These are phyloP conservation scores for Podarcis raffonei DNA, from an alignment of 2,113 vertebrate genomes.

Conservation along the genomic window DNA sequence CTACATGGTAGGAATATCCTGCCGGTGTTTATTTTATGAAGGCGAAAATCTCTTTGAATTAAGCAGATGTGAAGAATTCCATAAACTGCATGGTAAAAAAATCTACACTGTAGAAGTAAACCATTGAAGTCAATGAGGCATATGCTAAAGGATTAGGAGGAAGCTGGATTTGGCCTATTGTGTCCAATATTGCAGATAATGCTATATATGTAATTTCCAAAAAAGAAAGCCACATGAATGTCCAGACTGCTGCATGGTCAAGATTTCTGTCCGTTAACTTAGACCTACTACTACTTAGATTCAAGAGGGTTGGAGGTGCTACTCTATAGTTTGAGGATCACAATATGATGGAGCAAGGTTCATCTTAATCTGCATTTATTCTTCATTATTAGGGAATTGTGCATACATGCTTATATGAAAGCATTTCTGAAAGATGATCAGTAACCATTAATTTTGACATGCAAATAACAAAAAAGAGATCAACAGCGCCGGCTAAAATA, in stretches of 20 bases:
- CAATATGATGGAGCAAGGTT: neutral
- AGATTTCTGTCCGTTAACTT: neutral
- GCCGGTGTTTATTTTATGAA: neutral
- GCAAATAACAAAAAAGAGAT: conserved; percentile 26
- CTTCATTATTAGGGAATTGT: neutral
- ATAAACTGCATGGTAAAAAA: neutral
- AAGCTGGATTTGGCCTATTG: conserved; percentile 40
- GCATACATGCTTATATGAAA: neutral
- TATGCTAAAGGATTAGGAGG: conserved; percentile 28
- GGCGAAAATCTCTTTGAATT: conserved; percentile 9
- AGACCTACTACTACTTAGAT: neutral
- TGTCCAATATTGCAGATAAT: conserved; percentile 15
- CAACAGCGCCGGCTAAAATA: neutral
- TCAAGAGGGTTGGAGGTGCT: neutral
- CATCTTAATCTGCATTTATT: neutral
- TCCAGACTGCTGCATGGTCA: conserved; percentile 32
- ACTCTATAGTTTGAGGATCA: neutral
- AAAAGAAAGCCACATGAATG: neutral
- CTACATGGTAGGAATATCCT: conserved; percentile 46
- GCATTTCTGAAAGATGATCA: neutral
- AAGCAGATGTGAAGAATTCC: neutral
- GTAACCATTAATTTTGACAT: neutral
- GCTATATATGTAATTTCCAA: conserved; percentile 46
- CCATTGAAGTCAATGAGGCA: conserved; percentile 11
- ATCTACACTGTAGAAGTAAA: neutral